A percentile compares a stretch with the other conserved stretches of the same genome.
Evolutionary conservation across 1,140 invertebrate genomes (phyloP).

Genomic region (Nomia melanderi): DNA sequence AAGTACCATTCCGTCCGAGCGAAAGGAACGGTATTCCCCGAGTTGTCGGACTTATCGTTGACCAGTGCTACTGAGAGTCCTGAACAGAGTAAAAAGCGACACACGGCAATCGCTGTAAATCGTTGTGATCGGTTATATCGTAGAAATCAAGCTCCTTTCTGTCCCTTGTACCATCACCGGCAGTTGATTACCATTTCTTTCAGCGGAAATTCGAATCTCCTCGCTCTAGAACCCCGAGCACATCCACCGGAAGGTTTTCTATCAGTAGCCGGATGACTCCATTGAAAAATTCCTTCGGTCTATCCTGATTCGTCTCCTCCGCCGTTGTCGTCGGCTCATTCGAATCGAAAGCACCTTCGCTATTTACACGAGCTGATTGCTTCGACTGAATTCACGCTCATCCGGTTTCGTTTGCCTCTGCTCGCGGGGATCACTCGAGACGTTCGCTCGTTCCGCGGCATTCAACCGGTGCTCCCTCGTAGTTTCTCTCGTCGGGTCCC

Average conservation of each 20-base stretch:
- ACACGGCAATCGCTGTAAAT: no score
- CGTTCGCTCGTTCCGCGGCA: not conserved
- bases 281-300: not conserved
- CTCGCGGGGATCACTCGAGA: not conserved
- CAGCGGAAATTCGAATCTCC: not conserved
- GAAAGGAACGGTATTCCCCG: not conserved
- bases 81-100: no score
- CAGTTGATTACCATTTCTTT: not conserved
- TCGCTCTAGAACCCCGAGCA: not conserved
- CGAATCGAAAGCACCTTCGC: not conserved
- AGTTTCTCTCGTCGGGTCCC: no score
- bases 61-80: not conserved
- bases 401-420: not conserved
- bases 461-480: no score
- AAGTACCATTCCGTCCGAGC: no score
- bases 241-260: not conserved
- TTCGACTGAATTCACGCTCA: slow-evolving; percentile 5
- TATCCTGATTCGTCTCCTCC: no score
- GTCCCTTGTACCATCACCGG: not conserved
- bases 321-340: not conserved
- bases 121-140: no score
- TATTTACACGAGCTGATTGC: slow-evolving; percentile 19
- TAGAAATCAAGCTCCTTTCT: no score
- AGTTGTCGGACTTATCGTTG: not conserved
- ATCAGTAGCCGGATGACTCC: not conserved